phyloP scores from a whole-genome alignment of 2,797 vertebrate genomes.

The Peromyscus aztecus region DNA sequence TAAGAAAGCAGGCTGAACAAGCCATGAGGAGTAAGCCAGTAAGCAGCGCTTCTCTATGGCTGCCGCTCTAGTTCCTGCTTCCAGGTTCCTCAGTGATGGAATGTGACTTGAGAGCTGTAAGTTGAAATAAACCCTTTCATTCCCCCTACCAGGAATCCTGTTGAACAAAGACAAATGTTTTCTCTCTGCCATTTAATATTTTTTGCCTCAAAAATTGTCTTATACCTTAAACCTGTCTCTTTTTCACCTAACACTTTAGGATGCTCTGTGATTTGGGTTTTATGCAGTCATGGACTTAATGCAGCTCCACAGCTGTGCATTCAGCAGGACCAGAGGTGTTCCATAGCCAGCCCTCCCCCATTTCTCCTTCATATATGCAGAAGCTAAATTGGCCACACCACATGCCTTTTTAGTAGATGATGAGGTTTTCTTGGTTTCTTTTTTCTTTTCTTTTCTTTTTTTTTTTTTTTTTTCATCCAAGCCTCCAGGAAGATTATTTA shows the following conservation, averaged over 20 bases:
- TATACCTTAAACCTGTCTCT: slow-evolving; percentile 20
- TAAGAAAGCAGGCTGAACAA: background rate
- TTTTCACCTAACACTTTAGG: background rate
- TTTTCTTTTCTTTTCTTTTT: background rate
- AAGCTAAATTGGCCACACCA: slow-evolving; percentile 47
- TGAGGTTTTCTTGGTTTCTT: slow-evolving; percentile 50
- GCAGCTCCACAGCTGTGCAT: background rate
- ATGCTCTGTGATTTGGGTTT: background rate
- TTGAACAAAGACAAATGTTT: slow-evolving; percentile 31
- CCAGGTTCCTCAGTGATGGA: background rate
- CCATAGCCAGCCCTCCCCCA: background rate
- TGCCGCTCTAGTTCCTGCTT: background rate
- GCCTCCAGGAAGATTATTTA: slow-evolving; percentile 66
- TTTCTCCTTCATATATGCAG: slow-evolving; percentile 20
- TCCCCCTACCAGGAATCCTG: background rate
- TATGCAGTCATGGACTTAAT: background rate
- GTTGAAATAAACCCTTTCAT: background rate
- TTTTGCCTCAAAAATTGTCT: slow-evolving; percentile 58
- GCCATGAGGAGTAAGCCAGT: background rate
- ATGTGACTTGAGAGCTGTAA: background rate
- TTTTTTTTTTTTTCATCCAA: slow-evolving; percentile 23
- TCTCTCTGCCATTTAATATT: slow-evolving; percentile 43
- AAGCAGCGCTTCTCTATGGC: background rate
- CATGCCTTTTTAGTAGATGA: slow-evolving; percentile 48
- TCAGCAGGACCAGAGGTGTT: background rate